These are phyloP conservation scores for Rostratula benghalensis DNA, from an alignment of 2,113 vertebrate genomes.

Conservation along the genomic window DNA sequence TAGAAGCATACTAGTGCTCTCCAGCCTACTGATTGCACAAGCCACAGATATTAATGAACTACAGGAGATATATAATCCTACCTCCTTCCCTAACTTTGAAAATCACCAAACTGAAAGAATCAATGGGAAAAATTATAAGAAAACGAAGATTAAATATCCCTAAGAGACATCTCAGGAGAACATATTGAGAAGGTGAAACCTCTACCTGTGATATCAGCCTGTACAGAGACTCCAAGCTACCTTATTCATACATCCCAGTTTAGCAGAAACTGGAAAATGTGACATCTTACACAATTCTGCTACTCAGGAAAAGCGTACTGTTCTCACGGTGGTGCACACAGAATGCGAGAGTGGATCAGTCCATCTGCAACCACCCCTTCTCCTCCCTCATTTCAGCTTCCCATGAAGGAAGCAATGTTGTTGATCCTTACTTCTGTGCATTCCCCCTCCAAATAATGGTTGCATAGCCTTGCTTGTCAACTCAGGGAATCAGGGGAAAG, in stretches of 20 bases:
- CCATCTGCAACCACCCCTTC: background rate
- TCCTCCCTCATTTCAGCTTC: background rate
- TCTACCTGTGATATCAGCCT: background rate
- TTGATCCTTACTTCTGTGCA: background rate
- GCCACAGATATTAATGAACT: background rate
- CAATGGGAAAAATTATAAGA: background rate
- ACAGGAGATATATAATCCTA: background rate
- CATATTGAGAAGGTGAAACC: background rate
- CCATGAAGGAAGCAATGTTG: background rate
- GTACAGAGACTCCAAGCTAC: background rate
- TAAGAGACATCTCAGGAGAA: background rate
- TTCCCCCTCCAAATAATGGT: background rate
- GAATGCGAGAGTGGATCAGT: background rate
- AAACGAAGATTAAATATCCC: background rate
- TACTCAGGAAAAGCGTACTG: background rate
- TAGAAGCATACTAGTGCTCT: background rate
- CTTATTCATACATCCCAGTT: background rate
- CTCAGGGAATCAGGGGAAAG: background rate
- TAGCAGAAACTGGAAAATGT: background rate
- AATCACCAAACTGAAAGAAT: background rate
- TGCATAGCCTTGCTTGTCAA: background rate
- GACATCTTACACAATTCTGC: background rate
- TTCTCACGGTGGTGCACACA: background rate
- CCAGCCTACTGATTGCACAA: background rate
- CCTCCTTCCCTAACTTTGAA: background rate